Percentiles rank a stretch among this genome's conserved stretches.
phyloP scores from a whole-genome alignment of 2,888 invertebrate species.

The Scaptomyza polygonia region DNA sequence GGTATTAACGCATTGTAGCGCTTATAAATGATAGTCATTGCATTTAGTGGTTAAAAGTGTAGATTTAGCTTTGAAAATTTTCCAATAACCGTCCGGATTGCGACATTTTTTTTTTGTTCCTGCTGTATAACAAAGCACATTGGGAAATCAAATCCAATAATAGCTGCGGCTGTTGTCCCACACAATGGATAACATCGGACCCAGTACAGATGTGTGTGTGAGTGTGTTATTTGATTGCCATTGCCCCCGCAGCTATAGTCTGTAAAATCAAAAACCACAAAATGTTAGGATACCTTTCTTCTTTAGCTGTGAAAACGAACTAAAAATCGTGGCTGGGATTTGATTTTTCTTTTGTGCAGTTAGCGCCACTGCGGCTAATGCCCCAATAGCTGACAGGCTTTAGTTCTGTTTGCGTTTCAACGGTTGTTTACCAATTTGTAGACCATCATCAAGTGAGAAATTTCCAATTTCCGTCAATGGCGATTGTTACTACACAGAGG shows the following conservation, averaged over 20 bases:
- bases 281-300: conserved; percentile 66
- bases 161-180: conserved; percentile 14
- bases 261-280: conserved; percentile 65
- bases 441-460: conserved; percentile 84
- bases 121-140: conserved; percentile 50
- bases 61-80: conserved; percentile 24
- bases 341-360: conserved; percentile 71
- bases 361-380: conserved; percentile 60
- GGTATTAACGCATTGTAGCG: conserved; percentile 21
- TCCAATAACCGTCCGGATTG: conserved; percentile 33
- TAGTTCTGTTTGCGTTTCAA: conserved; percentile 60
- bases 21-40: conserved; percentile 14
- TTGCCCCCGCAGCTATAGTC: conserved; percentile 51
- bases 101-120: conserved; percentile 22
- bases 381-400: conserved; percentile 61
- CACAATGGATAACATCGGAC: neutral
- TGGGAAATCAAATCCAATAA: conserved; percentile 65
- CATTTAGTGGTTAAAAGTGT: conserved; percentile 8
- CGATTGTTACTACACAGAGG: conserved; percentile 4
- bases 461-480: conserved; percentile 84
- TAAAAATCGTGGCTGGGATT: conserved; percentile 45
- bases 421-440: conserved; percentile 77
- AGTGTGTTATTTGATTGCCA: conserved; percentile 58
- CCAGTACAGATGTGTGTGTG: neutral
- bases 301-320: conserved; percentile 10